Conservation (phyloP, 2,113 vertebrate species). For the Mirza zaza region DNA sequence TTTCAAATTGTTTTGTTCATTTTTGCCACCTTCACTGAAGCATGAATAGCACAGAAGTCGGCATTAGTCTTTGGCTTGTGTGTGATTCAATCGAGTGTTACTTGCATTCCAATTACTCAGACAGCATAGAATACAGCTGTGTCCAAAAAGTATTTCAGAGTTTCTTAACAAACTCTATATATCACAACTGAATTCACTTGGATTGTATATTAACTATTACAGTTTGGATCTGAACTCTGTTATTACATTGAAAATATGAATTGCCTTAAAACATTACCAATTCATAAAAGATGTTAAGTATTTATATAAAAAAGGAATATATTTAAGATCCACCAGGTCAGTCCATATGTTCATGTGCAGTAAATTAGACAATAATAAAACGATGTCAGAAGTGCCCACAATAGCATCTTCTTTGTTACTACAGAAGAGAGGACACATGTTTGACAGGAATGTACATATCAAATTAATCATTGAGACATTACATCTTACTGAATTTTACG, state of each 20-base stretch:
- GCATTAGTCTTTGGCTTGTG: conserved; percentile 64
- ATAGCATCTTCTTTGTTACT: neutral
- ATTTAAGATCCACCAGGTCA: neutral
- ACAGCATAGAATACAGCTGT: neutral
- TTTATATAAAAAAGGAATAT: neutral
- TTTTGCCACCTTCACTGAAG: conserved; percentile 70
- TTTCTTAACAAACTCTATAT: conserved; percentile 39
- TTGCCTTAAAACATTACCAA: neutral
- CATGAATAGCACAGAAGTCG: conserved; percentile 57
- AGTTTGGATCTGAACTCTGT: neutral
- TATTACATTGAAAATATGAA: neutral
- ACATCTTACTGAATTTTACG: neutral
- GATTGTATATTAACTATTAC: neutral
- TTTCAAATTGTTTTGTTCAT: conserved; percentile 73
- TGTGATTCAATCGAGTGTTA: conserved; percentile 61
- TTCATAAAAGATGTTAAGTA: neutral
- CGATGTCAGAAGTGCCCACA: neutral
- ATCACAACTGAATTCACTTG: neutral
- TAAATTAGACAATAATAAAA: neutral
- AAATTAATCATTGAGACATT: neutral
- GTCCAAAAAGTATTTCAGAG: conserved; percentile 22
- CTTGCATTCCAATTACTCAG: conserved; percentile 58
- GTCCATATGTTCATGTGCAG: neutral
- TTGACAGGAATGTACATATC: neutral
- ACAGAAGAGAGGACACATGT: neutral